Evolutionary conservation across 2,113 vertebrate species (phyloP).

Genomic region (Baryphthengus martii): DNA sequence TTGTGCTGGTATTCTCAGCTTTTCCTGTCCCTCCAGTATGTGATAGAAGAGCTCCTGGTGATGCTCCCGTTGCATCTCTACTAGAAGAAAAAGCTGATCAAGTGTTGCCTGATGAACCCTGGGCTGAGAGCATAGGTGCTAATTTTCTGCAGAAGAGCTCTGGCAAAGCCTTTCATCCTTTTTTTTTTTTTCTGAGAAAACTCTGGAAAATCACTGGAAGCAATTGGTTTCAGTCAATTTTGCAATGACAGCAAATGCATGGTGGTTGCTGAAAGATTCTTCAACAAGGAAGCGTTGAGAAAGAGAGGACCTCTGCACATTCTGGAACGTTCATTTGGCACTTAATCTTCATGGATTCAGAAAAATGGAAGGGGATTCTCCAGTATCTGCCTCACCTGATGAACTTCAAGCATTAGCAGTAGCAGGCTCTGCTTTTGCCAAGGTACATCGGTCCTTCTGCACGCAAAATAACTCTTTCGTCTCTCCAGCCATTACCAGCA

Average conservation of each 20-base stretch:
- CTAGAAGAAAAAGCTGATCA: slow-evolving; percentile 9
- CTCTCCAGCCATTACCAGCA: background rate
- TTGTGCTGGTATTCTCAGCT: background rate
- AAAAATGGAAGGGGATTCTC: background rate
- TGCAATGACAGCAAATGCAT: background rate
- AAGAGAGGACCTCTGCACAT: background rate
- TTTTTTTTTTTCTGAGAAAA: slow-evolving; percentile 18
- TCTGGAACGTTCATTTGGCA: background rate
- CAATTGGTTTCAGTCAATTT: background rate
- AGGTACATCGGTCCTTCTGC: background rate
- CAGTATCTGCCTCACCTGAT: background rate
- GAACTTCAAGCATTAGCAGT: background rate
- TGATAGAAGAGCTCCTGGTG: background rate
- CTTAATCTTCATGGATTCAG: slow-evolving; percentile 4
- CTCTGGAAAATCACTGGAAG: slow-evolving; percentile 23
- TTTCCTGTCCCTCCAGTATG: background rate
- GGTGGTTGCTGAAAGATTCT: background rate
- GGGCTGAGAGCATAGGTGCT: background rate
- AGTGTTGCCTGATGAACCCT: background rate
- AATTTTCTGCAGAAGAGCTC: background rate
- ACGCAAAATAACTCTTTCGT: background rate
- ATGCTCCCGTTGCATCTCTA: background rate
- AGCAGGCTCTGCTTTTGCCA: background rate
- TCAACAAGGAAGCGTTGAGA: slow-evolving; percentile 27
- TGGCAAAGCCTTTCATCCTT: background rate